Base-by-base conservation (phyloP, 2,888 invertebrate species). In the Aphrophora alni region DNA sequence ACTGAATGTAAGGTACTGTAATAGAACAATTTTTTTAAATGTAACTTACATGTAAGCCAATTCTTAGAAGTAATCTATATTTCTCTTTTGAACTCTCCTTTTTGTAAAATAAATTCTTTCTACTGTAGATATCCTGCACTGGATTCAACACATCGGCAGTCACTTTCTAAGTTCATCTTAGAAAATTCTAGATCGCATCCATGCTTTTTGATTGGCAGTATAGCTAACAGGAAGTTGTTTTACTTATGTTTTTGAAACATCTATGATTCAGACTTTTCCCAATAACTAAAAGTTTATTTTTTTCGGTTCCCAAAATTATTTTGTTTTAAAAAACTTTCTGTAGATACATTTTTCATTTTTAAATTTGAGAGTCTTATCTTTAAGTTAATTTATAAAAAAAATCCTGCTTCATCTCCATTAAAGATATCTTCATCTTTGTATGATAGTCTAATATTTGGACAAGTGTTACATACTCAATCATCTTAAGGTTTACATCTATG, bases 271-370 rank as follows among this genome's bases (percentile, higher is more conserved):
- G n/a, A n/a, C n/a, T n/a, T n/a, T n/a, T n/a, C n/a, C n/a, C n/a
- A 82, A 87, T 86, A 21, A 87, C 85, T 24, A 88, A 44, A 0
- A 86, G 84, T 78, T 86, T 86, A 78, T 83, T 83, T 86, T 87
- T 87, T 83, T 86, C 86, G 82, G 85, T 82, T 33, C 87, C 87
- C 83, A 81, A 83, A 84, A 86, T 86, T 83, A 87, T 87, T 33
- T 33, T 33, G 4, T 4, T 33, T 33, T 33, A 7, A 10, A 33
- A 33, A 33, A 10, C 33, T 33, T 33, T 10, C 33, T 10, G 33
- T 10, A 4, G 10, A 33, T 10, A 33, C 33, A 33, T 76, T 85
- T 85, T 81, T 87, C 87, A 28, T 85, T 84, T 85, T 85, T 85
- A 75, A 85, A 85, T 75, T 81, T 82, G 17, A 85, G 76, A 0